Conservation (phyloP, 2,888 invertebrate species). For the Eupsilia transversa region DNA sequence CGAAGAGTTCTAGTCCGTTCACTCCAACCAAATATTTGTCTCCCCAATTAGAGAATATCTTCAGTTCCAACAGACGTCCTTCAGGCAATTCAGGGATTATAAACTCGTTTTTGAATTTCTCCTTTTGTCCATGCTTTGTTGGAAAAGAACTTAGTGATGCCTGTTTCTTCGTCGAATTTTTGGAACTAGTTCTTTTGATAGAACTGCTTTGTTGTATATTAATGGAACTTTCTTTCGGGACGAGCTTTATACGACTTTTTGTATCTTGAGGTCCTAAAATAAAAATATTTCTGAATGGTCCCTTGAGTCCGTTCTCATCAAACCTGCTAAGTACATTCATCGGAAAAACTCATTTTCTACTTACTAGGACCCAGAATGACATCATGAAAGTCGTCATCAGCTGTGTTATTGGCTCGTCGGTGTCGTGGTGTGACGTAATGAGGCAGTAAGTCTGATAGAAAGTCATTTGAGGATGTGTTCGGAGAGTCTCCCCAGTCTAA, state of each 20-base stretch:
- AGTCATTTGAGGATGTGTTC: slow-evolving; percentile 79
- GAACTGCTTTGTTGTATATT: slow-evolving; percentile 65
- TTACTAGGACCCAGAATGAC: slow-evolving; percentile 83
- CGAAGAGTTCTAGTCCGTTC: slow-evolving; percentile 94
- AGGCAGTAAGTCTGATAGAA: slow-evolving; percentile 84
- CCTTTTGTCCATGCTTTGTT: slow-evolving; percentile 70
- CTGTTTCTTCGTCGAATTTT: slow-evolving; percentile 75
- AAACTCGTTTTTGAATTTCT: slow-evolving; percentile 88
- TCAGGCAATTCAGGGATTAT: slow-evolving; percentile 94
- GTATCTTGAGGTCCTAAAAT: slow-evolving; percentile 72
- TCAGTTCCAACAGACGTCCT: slow-evolving; percentile 92
- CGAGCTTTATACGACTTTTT: slow-evolving; percentile 70
- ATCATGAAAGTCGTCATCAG: slow-evolving; percentile 85
- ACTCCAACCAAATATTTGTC: slow-evolving; percentile 94
- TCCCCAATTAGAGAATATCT: slow-evolving; percentile 94
- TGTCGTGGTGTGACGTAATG: slow-evolving; percentile 88
- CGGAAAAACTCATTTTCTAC: slow-evolving; percentile 45
- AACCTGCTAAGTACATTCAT: background rate
- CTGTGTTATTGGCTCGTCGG: slow-evolving; percentile 70
- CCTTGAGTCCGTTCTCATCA: background rate
- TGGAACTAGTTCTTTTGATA: slow-evolving; percentile 69
- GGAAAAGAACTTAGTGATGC: slow-evolving; percentile 75
- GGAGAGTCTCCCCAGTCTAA: slow-evolving; percentile 81
- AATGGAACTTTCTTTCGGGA: slow-evolving; percentile 67
- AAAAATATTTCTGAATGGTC: background rate